Base-by-base conservation (phyloP, 2,797 vertebrate species). In the Intellagama lesueurii region DNA sequence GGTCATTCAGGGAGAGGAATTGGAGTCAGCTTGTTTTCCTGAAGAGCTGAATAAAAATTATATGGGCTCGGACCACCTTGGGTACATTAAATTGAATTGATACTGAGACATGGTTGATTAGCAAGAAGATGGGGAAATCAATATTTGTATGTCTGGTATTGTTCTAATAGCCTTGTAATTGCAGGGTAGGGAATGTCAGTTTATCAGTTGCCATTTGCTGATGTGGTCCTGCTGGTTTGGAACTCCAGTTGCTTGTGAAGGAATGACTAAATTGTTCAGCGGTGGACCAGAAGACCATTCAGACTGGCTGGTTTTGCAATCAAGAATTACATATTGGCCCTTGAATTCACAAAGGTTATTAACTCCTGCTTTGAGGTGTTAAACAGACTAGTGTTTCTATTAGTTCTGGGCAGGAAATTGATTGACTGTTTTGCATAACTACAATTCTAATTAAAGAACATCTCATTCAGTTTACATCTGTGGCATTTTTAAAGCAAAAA, bases 101-200 rank as follows among this genome's bases (percentile, higher is more conserved):
- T 86, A 77, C 44, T 66, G 60, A 76, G 44, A 30, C 17, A 44
- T n/a, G 30, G 30, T 78, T 86, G 60, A 77, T 68, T 64, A 86
- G 64, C 73, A 86, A 68, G 44, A 12, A 35, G 35, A 32, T 68
- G 64, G 76, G 35, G 76, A 86, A 86, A 86, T 86, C 85, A 86
- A 77, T 86, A 22, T 64, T 78, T 78, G 17, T 78, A 78, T 77
- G 32, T 52, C 14, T 77, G 30, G 73, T n/a, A 77, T 44, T 64
- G 28, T 47, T 86, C 30, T 86, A 68, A 86, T 86, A 77, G 60
- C 85, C 64, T 86, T n/a, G 64, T 86, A 78, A 66, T 86, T 86
- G 85, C 76, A 78, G 56, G 40, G 30, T 11, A 47, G 60, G 47
- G 85, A 66, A 28, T 28, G 77, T 86, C 40, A 40, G 64, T 78